phyloP scores from a whole-genome alignment of 1,140 invertebrate species.

The Batillaria attramentaria region DNA sequence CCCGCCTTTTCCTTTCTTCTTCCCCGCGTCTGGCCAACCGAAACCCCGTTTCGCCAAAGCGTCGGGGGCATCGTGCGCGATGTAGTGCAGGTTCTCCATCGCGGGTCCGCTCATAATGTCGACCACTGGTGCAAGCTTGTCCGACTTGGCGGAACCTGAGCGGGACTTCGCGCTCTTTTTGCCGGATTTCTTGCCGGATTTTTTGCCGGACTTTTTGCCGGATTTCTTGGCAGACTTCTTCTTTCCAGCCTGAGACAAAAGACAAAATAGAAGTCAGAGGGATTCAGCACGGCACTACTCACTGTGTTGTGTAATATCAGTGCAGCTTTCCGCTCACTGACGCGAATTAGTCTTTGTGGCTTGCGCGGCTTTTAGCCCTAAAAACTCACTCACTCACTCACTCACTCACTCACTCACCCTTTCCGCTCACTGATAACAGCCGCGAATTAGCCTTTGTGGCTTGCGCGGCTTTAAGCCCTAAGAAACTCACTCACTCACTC shows the following conservation, averaged over 20 bases:
- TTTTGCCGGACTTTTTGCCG: slow-evolving; percentile 63
- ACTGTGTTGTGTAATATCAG: too few relatives aligned
- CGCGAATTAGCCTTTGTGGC: too few relatives aligned
- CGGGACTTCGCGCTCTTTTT: slow-evolving; percentile 58
- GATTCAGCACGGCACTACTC: too few relatives aligned
- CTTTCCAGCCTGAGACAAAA: slow-evolving; percentile 39
- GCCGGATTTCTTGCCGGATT: slow-evolving; percentile 59
- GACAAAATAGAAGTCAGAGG: background rate
- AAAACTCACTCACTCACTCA: too few relatives aligned
- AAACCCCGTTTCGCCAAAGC: slow-evolving; percentile 64
- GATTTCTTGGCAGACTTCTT: slow-evolving; percentile 61
- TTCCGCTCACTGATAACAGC: too few relatives aligned
- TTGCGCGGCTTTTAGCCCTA: too few relatives aligned
- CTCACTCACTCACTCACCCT: too few relatives aligned
- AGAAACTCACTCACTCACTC: too few relatives aligned
- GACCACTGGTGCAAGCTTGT: slow-evolving; percentile 51
- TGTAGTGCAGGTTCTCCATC: slow-evolving; percentile 67
- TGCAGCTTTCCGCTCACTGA: too few relatives aligned
- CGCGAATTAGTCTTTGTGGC: too few relatives aligned
- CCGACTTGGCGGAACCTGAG: slow-evolving; percentile 48
- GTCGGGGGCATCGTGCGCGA: slow-evolving; percentile 63
- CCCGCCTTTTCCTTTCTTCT: slow-evolving; percentile 54
- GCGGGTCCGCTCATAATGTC: slow-evolving; percentile 62
- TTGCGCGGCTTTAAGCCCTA: too few relatives aligned
- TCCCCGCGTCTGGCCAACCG: slow-evolving; percentile 54